Evolutionary conservation across 2,113 vertebrate species (phyloP), one percentile per base, ranked within the genome.

Genomic region (Leptodactylus fuscus): DNA sequence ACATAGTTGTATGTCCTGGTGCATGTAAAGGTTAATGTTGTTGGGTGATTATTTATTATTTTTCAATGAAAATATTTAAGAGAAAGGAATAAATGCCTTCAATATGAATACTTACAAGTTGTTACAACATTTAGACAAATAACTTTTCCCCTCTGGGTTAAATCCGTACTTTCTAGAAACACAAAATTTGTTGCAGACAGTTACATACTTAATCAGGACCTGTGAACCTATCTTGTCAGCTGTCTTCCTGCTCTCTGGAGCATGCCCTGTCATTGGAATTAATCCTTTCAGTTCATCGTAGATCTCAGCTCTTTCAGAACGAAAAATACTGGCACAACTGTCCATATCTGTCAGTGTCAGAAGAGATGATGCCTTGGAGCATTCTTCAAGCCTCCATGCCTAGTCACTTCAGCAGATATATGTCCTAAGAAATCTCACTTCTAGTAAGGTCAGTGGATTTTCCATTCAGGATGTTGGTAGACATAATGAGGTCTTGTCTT

Each of bases 271-370:
- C 82, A 83, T 83, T 83, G 70, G 70, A 62, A 62, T 60, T 46
- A 83, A 58, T 75, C 36, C 41, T 46, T 74, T 82, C 48, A 71
- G 18, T 48, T 62, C 41, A 53, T 71, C 29, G 34, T 75, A 38
- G 36, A 75, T 76, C 51, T 76, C 18, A 49, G 49, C 82, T 75
- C 36, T 83, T 44, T 83, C 53, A 46, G 38, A 48, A 76, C 6
- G 22, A 82, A 48, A 53, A 71, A 82, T 58, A 75, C 51, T 62
- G 41, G 70, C 73, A 76, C 51, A 69, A 60, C 82, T 83, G 70
- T 83, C 70, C 62, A 32, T 83, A 74, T 48, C 51, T 76, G 53
- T 83, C 55, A 83, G 22, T 76, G 71, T 76, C 71, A 60, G 22
- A 32, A 41, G n/a, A 62, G 32, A 82, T 36, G 49, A 36, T 55